These are phyloP conservation scores for Lasioglossum malachurum DNA, from an alignment of 2,888 invertebrate genomes.

Conservation along the genomic window DNA sequence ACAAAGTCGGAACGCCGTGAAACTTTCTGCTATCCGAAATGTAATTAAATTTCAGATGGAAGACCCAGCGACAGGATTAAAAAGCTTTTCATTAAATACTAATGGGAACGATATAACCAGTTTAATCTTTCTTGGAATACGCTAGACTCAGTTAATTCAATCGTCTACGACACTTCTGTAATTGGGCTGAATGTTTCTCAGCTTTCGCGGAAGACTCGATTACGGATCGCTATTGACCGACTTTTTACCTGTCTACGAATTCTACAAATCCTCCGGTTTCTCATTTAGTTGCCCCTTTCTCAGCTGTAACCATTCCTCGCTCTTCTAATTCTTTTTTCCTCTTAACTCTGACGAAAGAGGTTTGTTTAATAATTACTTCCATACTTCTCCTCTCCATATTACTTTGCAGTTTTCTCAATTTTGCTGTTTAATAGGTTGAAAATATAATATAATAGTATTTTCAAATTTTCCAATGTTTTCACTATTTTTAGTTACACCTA, in stretches of 20 bases:
- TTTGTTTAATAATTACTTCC: neutral
- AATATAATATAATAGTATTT: too few relatives aligned
- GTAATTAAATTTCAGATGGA: slow-evolving; percentile 18
- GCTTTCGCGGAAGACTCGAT: neutral
- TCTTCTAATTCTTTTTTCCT: neutral
- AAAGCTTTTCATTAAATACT: neutral
- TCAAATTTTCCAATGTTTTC: too few relatives aligned
- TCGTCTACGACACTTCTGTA: neutral
- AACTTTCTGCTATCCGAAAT: neutral
- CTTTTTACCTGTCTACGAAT: slow-evolving; percentile 13
- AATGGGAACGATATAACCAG: slow-evolving; percentile 9
- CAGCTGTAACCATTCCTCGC: neutral
- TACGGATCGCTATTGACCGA: slow-evolving; percentile 14
- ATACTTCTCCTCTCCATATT: neutral
- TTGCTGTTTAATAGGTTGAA: neutral
- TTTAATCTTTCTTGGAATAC: slow-evolving; percentile 7
- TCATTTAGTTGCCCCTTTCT: neutral
- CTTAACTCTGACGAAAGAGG: neutral
- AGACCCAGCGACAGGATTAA: neutral
- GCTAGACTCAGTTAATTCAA: slow-evolving; percentile 11
- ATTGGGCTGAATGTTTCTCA: neutral
- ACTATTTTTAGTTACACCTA: too few relatives aligned
- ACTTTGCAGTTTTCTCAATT: neutral
- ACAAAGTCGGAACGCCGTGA: neutral
- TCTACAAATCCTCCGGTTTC: slow-evolving; percentile 7